Percentiles rank a stretch among this genome's conserved stretches.
Evolutionary conservation across 2,888 invertebrate genomes (phyloP).

Genomic region (Cerastis rubricosa): DNA sequence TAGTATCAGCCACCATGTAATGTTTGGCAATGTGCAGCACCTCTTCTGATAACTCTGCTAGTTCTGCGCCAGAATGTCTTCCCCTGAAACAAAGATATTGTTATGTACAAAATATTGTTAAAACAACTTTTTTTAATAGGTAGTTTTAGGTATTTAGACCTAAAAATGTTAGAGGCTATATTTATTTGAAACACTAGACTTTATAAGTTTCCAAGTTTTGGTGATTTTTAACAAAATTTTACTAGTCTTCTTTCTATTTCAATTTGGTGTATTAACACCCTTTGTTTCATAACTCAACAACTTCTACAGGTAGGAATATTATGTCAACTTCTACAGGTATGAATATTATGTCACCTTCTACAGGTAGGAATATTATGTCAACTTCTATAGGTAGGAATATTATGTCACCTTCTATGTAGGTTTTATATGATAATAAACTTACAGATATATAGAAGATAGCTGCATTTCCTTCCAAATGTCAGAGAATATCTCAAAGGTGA

Average conservation of each 20-base stretch:
- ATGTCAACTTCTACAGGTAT: too few relatives aligned
- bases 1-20: conserved; percentile 79
- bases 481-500: conserved; percentile 80
- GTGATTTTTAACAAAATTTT: too few relatives aligned
- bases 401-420: background rate
- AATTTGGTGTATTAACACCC: background rate
- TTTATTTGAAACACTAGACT: too few relatives aligned
- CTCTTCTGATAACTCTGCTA: conserved; percentile 85
- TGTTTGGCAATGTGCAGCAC: conserved; percentile 79
- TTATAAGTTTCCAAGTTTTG: too few relatives aligned
- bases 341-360: too few relatives aligned
- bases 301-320: too few relatives aligned
- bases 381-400: too few relatives aligned
- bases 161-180: background rate
- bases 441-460: conserved; percentile 80
- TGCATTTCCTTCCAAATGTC: conserved; percentile 82
- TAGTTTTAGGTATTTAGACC: background rate
- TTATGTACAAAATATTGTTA: background rate
- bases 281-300: too few relatives aligned
- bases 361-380: too few relatives aligned
- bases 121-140: too few relatives aligned
- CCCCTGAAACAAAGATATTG: conserved; percentile 49
- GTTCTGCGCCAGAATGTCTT: conserved; percentile 77
- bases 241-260: background rate
- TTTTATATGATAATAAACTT: conserved; percentile 64